phyloP scores from a whole-genome alignment of 2,888 invertebrate species.

The Rhagonycha fulva region DNA sequence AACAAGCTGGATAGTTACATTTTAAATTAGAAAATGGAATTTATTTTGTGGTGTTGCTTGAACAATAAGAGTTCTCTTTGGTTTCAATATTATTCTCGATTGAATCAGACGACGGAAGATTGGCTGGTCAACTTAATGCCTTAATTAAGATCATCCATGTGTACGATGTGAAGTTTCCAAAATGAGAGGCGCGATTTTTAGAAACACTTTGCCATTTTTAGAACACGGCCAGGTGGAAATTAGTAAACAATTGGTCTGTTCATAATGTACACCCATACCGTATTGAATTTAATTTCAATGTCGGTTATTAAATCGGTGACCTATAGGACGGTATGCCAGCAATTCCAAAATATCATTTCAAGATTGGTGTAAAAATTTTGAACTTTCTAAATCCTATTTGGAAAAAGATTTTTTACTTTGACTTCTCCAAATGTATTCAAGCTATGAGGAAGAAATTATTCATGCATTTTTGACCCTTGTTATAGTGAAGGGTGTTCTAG shows the following conservation, averaged over 20 bases:
- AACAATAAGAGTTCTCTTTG: neutral
- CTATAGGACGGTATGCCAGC: neutral
- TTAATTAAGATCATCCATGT: neutral
- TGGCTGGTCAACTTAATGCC: neutral
- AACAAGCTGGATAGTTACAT: neutral
- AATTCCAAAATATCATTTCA: neutral
- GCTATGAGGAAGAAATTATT: neutral
- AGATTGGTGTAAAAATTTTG: neutral
- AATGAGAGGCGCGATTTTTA: neutral
- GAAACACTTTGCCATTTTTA: neutral
- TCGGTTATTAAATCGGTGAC: neutral
- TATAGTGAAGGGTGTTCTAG: neutral
- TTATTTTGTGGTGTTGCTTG: neutral
- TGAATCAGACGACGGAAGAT: neutral
- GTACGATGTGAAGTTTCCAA: neutral
- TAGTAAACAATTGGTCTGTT: neutral
- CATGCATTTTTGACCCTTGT: neutral
- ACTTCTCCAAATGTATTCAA: neutral
- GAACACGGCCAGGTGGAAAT: neutral
- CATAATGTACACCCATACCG: neutral
- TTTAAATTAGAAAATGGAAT: neutral
- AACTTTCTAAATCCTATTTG: neutral
- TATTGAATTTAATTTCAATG: neutral
- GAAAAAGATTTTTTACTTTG: neutral
- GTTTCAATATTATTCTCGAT: too few relatives aligned